phyloP scores from a whole-genome alignment of 2,888 invertebrate genomes.

The Himalopsyche japonica region DNA sequence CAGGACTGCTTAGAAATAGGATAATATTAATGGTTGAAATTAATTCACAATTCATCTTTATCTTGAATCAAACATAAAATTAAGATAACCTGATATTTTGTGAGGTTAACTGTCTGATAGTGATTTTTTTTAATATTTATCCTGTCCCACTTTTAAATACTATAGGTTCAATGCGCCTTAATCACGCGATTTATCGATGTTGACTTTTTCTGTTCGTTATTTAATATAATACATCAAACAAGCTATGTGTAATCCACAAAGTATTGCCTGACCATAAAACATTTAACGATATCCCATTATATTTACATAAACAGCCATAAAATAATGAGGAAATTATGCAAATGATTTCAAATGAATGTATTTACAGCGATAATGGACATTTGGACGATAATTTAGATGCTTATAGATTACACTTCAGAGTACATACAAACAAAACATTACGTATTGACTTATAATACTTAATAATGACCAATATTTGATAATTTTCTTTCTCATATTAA shows the following conservation, averaged over 20 bases:
- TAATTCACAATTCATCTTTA: too few species aligned
- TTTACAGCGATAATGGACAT: neutral
- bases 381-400: neutral
- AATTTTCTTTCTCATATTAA: too few species aligned
- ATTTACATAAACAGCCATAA: conserved; percentile 1
- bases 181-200: neutral
- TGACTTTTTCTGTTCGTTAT: neutral
- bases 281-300: neutral
- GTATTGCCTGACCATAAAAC: neutral
- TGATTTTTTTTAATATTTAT: too few species aligned
- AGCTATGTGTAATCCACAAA: neutral
- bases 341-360: neutral
- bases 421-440: neutral
- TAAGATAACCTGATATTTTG: too few species aligned
- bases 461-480: too few species aligned
- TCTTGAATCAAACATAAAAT: too few species aligned
- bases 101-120: too few species aligned
- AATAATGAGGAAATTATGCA: neutral
- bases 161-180: neutral
- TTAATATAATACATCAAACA: neutral
- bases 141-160: too few species aligned
- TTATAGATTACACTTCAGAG: neutral
- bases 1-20: too few species aligned
- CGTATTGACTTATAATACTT: neutral
- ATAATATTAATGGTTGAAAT: too few species aligned